phyloP scores from a whole-genome alignment of 2,888 invertebrate genomes.

The Leucophenga maculata region DNA sequence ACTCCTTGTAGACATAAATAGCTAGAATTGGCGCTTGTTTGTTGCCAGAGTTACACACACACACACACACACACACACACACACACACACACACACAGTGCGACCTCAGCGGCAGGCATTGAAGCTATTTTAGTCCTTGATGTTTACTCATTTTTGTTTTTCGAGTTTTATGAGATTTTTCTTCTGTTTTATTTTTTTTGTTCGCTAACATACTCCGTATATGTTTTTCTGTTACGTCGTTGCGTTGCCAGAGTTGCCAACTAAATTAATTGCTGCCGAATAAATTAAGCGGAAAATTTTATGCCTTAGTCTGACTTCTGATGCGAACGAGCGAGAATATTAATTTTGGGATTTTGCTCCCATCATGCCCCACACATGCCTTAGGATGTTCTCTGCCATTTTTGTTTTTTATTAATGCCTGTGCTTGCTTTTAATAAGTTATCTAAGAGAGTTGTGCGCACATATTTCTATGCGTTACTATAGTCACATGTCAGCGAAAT shows the following conservation, averaged over 20 bases:
- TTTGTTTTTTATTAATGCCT: conserved; percentile 7
- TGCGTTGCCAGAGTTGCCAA: conserved; percentile 59
- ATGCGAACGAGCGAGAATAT: conserved; percentile 60
- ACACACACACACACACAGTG: too few relatives aligned
- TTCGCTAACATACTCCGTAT: background rate
- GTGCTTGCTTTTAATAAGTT: conserved; percentile 3
- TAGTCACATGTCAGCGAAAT: background rate
- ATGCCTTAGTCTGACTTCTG: conserved; percentile 55
- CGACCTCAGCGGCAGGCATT: too few relatives aligned
- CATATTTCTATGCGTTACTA: background rate
- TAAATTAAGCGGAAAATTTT: conserved; percentile 63
- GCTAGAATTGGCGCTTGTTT: background rate
- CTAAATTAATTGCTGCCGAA: conserved; percentile 63
- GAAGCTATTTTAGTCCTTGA: background rate
- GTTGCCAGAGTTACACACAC: background rate
- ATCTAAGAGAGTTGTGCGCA: background rate
- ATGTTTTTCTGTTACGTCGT: background rate
- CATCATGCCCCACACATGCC: conserved; percentile 17
- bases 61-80: too few relatives aligned
- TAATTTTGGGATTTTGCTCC: conserved; percentile 49
- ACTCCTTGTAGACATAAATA: background rate
- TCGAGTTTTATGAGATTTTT: background rate
- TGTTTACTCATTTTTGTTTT: conserved; percentile 9
- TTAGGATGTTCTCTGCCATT: background rate
- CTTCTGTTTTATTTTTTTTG: background rate